Percentiles rank a stretch among this genome's conserved stretches.
phyloP scores from a whole-genome alignment of 2,113 vertebrate species.

The Trogon surrucura region DNA sequence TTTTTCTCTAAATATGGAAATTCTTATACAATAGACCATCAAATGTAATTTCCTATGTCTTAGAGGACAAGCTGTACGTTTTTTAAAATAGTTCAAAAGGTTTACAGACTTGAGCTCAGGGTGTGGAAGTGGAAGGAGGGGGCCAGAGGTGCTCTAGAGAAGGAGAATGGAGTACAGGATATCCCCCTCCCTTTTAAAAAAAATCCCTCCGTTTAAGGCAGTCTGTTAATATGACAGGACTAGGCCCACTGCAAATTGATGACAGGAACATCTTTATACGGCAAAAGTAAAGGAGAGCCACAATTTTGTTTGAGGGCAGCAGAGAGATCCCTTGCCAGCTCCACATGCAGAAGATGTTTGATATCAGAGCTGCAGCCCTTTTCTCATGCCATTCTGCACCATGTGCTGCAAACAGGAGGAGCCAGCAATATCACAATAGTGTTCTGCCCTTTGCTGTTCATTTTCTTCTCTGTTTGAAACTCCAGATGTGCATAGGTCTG shows the following conservation, averaged over 20 bases:
- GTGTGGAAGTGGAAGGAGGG: constrained; percentile 58
- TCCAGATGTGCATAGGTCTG: neutral
- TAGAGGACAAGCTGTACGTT: constrained; percentile 60
- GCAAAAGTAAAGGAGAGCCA: neutral
- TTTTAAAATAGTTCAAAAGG: constrained; percentile 70
- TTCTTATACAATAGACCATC: constrained; percentile 68
- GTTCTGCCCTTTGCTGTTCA: neutral
- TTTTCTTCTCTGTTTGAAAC: neutral
- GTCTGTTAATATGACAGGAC: neutral
- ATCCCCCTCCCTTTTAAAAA: neutral
- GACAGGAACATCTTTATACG: neutral
- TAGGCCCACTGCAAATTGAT: fast-evolving
- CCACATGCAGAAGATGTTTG: fast-evolving
- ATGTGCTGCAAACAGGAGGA: neutral
- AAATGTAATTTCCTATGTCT: constrained; percentile 67
- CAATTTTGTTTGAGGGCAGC: neutral
- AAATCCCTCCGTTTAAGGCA: neutral
- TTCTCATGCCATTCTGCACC: neutral
- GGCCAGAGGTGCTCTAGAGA: neutral
- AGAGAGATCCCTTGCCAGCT: neutral
- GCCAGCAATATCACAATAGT: neutral
- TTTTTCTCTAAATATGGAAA: constrained; percentile 71
- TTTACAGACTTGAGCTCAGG: constrained; percentile 23
- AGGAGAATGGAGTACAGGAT: constrained; percentile 29
- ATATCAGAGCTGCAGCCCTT: neutral